Evolutionary conservation across 2,888 invertebrate genomes (phyloP).

Genomic region (Dugesia japonica): DNA sequence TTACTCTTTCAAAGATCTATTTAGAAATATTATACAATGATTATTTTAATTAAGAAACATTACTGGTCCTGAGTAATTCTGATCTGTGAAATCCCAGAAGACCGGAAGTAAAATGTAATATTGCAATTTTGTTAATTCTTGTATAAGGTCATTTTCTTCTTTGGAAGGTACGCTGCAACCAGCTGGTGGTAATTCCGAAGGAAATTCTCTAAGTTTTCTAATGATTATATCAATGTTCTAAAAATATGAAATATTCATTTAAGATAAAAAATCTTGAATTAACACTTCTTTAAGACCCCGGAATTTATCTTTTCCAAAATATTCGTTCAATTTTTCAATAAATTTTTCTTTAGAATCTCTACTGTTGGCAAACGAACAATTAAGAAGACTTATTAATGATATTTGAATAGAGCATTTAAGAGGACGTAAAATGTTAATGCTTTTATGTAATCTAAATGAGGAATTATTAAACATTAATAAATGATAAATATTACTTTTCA

Average conservation of each 20-base stretch:
- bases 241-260: no score
- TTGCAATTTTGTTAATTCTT: background rate
- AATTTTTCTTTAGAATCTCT: background rate
- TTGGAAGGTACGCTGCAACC: background rate
- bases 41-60: no score
- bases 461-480: background rate
- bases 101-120: background rate
- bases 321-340: background rate
- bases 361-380: background rate
- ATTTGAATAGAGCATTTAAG: background rate
- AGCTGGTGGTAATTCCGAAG: background rate
- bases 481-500: background rate
- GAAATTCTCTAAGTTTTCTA: background rate
- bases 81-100: background rate
- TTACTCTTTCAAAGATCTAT: no score
- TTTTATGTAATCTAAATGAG: background rate
- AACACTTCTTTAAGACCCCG: background rate
- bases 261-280: no score
- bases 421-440: background rate
- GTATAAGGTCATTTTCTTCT: background rate
- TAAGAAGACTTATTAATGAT: background rate
- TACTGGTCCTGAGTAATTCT: background rate
- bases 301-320: background rate
- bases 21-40: no score
- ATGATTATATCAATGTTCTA: background rate